Percentiles rank a stretch among this genome's conserved stretches.
phyloP scores from a whole-genome alignment of 2,797 vertebrate genomes.

The Bradypodion pumilum region DNA sequence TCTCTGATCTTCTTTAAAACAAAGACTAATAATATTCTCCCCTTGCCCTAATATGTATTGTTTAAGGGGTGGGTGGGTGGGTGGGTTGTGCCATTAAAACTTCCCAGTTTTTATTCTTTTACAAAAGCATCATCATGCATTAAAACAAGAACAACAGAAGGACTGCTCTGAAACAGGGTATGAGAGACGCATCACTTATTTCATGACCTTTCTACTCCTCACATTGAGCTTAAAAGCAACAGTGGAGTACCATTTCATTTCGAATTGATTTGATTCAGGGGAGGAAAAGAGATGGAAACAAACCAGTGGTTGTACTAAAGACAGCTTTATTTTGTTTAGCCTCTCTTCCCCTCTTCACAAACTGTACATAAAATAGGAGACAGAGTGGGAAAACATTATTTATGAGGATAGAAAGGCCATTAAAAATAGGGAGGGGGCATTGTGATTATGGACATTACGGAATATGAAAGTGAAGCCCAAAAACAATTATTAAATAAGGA shows the following conservation, averaged over 20 bases:
- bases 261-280: not conserved
- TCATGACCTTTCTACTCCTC: not conserved
- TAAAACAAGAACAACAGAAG: not conserved
- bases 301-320: not conserved
- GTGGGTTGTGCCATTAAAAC: not conserved
- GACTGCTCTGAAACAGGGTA: not conserved
- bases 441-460: too few species aligned
- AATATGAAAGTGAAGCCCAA: too few species aligned
- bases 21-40: not conserved
- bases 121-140: not conserved
- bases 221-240: not conserved
- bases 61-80: not conserved
- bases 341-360: not conserved
- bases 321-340: not conserved
- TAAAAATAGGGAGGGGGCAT: too few species aligned
- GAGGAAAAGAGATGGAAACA: not conserved
- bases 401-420: not conserved
- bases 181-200: not conserved
- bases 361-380: not conserved
- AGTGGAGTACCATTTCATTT: not conserved
- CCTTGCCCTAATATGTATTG: not conserved
- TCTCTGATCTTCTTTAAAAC: constrained; percentile 2
- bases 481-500: too few species aligned
- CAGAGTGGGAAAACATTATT: not conserved
- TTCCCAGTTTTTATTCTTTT: not conserved